Conservation (phyloP, 2,113 vertebrate genomes). For the Dasyprocta punctata region DNA sequence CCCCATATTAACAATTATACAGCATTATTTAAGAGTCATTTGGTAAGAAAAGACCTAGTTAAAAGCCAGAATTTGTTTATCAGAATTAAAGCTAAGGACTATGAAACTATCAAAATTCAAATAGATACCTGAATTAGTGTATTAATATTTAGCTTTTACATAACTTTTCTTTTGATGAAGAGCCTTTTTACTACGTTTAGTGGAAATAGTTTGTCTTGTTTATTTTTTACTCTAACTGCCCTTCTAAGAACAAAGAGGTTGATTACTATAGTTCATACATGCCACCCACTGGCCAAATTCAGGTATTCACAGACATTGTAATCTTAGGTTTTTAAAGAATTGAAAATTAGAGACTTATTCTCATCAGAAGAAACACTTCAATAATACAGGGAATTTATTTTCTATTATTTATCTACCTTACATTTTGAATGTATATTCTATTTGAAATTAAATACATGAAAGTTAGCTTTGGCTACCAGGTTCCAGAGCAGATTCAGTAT, state of each 20-base stretch:
- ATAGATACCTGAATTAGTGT: background rate
- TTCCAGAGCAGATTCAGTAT: background rate
- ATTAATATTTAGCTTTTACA: background rate
- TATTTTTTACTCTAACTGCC: background rate
- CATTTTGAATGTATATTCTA: background rate
- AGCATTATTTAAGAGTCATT: slow-evolving; percentile 1
- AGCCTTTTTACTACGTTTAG: background rate
- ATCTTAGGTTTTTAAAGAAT: background rate
- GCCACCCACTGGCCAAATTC: slow-evolving; percentile 38
- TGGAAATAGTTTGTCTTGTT: background rate
- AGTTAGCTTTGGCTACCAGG: background rate
- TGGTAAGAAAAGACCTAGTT: slow-evolving; percentile 17
- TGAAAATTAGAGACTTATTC: slow-evolving; percentile 5
- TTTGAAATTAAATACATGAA: slow-evolving; percentile 33
- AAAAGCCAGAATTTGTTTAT: background rate
- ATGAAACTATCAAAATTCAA: slow-evolving; percentile 29
- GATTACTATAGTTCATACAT: slow-evolving; percentile 15
- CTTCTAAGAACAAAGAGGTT: background rate
- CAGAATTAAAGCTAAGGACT: background rate
- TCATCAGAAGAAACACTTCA: background rate
- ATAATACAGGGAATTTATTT: background rate
- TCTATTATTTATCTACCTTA: background rate
- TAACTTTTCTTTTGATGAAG: background rate
- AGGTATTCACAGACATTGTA: background rate
- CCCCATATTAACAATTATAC: background rate